Conservation (phyloP, 1,140 invertebrate species). For the Monochamus saltuarius region DNA sequence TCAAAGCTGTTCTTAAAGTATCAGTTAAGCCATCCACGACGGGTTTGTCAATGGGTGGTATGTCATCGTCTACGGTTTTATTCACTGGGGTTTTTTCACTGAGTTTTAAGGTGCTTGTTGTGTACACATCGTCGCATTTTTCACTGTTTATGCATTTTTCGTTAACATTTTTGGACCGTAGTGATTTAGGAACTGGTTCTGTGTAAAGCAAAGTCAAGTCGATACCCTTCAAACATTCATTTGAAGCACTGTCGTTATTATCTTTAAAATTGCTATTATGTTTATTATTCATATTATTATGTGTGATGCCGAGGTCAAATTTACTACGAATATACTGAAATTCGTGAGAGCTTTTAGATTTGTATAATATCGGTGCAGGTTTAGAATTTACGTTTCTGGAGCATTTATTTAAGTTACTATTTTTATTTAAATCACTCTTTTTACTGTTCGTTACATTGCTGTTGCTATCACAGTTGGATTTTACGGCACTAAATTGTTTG, state of each 20-base stretch:
- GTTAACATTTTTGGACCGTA: constrained; percentile 39
- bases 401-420: constrained; percentile 9
- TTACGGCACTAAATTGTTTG: constrained; percentile 34
- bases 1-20: constrained; percentile 62
- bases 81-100: constrained; percentile 18
- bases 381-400: constrained; percentile 8
- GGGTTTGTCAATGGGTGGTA: not conserved
- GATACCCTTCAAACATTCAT: constrained; percentile 11
- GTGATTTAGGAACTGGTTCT: constrained; percentile 48
- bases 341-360: constrained; percentile 41
- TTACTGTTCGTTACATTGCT: constrained; percentile 21
- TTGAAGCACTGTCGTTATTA: constrained; percentile 14
- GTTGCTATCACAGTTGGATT: constrained; percentile 32
- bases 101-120: constrained; percentile 39
- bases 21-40: constrained; percentile 51
- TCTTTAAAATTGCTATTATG: constrained; percentile 3
- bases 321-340: constrained; percentile 37
- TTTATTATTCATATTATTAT: constrained; percentile 6
- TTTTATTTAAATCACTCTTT: constrained; percentile 45
- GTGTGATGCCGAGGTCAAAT: constrained; percentile 21
- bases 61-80: not conserved
- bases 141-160: not conserved
- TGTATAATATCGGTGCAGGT: constrained; percentile 27
- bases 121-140: constrained; percentile 34
- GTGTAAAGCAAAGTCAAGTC: constrained; percentile 46